These are phyloP conservation scores for Diadumene lineata DNA, from an alignment of 92 coral and sea anemone genomes.

Conservation along the genomic window DNA sequence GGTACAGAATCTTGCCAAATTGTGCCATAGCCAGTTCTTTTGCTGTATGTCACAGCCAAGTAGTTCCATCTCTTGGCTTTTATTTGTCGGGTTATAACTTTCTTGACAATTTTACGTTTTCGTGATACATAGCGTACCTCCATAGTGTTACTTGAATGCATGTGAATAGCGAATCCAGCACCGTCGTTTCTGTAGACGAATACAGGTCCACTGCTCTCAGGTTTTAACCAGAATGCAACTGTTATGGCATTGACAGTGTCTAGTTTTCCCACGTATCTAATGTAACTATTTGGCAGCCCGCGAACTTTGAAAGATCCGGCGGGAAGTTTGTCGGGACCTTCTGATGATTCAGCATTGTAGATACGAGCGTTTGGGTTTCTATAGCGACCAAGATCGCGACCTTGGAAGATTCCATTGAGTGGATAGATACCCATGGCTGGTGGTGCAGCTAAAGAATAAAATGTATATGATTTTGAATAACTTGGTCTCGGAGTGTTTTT, in stretches of 20 bases:
- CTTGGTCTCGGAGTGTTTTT: too few species aligned
- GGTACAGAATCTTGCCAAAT: constrained; percentile 65
- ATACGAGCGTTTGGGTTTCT: constrained; percentile 58
- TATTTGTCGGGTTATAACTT: constrained; percentile 37
- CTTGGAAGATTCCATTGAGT: constrained; percentile 56
- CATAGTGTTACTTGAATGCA: constrained; percentile 45
- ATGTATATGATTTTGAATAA: too few species aligned
- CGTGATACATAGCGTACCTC: constrained; percentile 62
- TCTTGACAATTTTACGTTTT: constrained; percentile 11
- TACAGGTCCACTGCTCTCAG: constrained; percentile 70
- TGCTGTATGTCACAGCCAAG: constrained; percentile 66
- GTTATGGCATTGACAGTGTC: constrained; percentile 60
- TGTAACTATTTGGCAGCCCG: constrained; percentile 64
- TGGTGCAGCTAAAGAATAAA: constrained; percentile 38
- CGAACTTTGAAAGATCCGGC: constrained; percentile 64
- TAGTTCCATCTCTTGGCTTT: constrained; percentile 63
- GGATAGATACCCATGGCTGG: constrained; percentile 76
- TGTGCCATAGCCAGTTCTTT: constrained; percentile 46
- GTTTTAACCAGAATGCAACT: constrained; percentile 53
- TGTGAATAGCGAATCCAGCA: constrained; percentile 55
- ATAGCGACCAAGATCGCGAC: constrained; percentile 57
- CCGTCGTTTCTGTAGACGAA: constrained; percentile 62
- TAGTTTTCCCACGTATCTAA: constrained; percentile 55
- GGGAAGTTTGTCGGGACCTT: constrained; percentile 68
- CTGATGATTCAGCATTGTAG: constrained; percentile 44